Conservation (phyloP, 1,140 invertebrate genomes). For the Latrodectus geometricus region DNA sequence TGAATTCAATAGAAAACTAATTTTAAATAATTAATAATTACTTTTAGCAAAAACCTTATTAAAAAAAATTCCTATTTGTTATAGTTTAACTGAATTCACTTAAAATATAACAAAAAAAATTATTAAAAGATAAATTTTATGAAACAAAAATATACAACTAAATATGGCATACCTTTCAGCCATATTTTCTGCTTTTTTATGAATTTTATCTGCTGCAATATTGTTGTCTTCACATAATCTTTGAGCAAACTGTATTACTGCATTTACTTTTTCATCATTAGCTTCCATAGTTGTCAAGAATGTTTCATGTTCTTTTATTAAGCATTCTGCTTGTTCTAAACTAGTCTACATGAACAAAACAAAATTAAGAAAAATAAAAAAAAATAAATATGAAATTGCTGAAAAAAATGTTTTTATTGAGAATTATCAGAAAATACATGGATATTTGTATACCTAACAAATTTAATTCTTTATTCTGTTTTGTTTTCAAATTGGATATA, state of each 20-base stretch:
- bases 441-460: no score
- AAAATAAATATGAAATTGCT: no score
- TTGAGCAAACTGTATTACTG: constrained; percentile 91
- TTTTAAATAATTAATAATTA: no score
- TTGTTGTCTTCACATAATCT: constrained; percentile 89
- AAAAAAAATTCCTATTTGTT: no score
- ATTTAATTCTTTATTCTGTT: no score
- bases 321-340: constrained; percentile 96
- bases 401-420: no score
- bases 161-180: constrained; percentile 75
- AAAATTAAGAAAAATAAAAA: no score
- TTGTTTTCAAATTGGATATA: no score
- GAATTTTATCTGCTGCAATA: constrained; percentile 92
- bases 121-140: not conserved
- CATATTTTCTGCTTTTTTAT: constrained; percentile 95
- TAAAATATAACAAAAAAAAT: constrained; percentile 33
- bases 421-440: no score
- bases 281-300: constrained; percentile 99
- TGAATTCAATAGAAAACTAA: no score
- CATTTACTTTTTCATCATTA: constrained; percentile 99
- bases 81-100: not conserved
- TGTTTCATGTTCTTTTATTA: constrained; percentile 97
- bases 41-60: no score
- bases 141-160: not conserved
- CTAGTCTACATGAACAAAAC: constrained; percentile 72